Percentiles rank a stretch among this genome's conserved stretches.
Evolutionary conservation across 1,140 invertebrate genomes (phyloP).

Genomic region (Choristoneura fumiferana): DNA sequence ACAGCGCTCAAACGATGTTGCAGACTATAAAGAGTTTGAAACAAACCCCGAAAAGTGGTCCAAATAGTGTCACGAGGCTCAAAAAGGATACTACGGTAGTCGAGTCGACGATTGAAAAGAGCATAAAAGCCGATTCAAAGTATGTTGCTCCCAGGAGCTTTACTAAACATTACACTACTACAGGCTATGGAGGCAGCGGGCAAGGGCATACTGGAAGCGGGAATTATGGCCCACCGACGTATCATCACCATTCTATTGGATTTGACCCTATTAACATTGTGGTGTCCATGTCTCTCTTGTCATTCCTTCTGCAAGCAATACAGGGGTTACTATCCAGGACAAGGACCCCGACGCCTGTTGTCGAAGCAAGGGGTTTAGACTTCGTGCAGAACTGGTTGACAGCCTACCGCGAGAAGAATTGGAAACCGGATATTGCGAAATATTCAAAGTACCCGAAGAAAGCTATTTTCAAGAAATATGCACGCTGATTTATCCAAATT

Average conservation of each 20-base stretch:
- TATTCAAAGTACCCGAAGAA: constrained; percentile 41
- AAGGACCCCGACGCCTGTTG: constrained; percentile 55
- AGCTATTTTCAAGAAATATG: constrained; percentile 38
- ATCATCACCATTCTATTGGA: constrained; percentile 74
- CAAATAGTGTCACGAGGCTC: constrained; percentile 24
- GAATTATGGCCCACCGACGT: constrained; percentile 49
- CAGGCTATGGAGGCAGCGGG: constrained; percentile 51
- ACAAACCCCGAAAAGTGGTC: constrained; percentile 32
- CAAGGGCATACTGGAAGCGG: constrained; percentile 23
- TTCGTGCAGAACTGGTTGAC: constrained; percentile 43
- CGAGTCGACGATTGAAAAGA: constrained; percentile 41
- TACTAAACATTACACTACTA: constrained; percentile 45
- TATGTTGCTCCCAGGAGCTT: constrained; percentile 43
- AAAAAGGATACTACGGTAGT: constrained; percentile 42
- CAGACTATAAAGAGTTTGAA: constrained; percentile 50
- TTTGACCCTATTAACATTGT: constrained; percentile 76
- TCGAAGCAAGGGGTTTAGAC: constrained; percentile 54
- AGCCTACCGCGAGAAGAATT: constrained; percentile 38
- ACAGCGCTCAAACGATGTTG: constrained; percentile 55
- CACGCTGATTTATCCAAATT: background rate
- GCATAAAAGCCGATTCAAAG: background rate
- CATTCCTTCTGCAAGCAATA: constrained; percentile 71
- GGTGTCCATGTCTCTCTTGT: constrained; percentile 70
- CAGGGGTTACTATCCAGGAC: constrained; percentile 59
- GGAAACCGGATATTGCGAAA: constrained; percentile 24